Base-by-base conservation (phyloP, 2,888 invertebrate species). In the Enoplolaimus lenunculus region DNA sequence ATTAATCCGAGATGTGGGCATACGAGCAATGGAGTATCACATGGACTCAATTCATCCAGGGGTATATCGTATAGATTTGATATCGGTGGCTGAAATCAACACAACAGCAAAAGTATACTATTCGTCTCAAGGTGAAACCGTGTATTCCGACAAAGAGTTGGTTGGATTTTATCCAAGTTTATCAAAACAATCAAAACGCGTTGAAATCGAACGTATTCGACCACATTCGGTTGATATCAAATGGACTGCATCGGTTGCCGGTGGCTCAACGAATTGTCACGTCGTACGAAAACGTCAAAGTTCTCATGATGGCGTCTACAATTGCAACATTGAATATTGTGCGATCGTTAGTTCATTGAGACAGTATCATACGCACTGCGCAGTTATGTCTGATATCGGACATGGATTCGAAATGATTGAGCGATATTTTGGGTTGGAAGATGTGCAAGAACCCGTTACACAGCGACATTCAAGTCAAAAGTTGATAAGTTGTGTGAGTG, bases 1-100 rank as follows among this genome's bases (percentile, higher is more conserved):
- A n/a, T 21, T 69, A 33, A n/a, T 69, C 28, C 62, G 62, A 7
- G 69, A 69, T n/a, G 69, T 69, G n/a, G 69, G 69, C 31, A 26
- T 2, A 13, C 21, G 7, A 2, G 2, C 60, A 16, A 69, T 69
- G 69, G 45, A 28, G 29, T 69, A 69, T 28, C 7, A 7, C 29
- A 2, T 30, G 26, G 69, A 69, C 1, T 30, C 16, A 7, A 28
- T 69, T 30, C 45, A 29, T 2, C n/a, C 69, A 2, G 69, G 69
- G 3, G 7, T 30, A 3, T 69, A 34, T 7, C 69, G 64, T 30
- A n/a, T n/a, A n/a, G 31, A 62, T 2, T 69, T 62, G 26, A n/a
- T 69, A n/a, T 30, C 62, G n/a, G 69, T 34, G n/a, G 3, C 62
- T 2, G 69, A 69, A 31, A 69, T 62, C 31, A 34, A 64, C 13